These are phyloP conservation scores for Axis porcinus DNA, from an alignment of 2,113 vertebrate genomes.

Conservation along the genomic window DNA sequence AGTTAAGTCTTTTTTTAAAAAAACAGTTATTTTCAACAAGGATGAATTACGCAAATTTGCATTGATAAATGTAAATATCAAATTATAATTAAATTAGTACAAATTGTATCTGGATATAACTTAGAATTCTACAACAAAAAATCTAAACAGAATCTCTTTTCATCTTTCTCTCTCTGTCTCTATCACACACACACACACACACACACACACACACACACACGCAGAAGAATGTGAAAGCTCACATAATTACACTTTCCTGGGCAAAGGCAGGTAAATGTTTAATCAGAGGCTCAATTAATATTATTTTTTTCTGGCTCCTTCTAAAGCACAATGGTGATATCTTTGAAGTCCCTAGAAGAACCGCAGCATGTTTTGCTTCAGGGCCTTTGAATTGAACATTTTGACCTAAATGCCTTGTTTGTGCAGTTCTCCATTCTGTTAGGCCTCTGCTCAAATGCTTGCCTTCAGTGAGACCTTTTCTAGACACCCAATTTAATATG, in stretches of 20 bases:
- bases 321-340: fast-evolving
- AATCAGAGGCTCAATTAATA: not conserved
- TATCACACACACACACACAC: not conserved
- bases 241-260: not conserved
- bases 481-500: not conserved
- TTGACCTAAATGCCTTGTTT: not conserved
- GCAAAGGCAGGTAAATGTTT: not conserved
- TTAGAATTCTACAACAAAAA: slow-evolving; percentile 3
- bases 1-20: not conserved
- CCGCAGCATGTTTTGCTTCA: fast-evolving
- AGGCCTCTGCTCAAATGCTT: not conserved
- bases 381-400: not conserved
- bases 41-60: slow-evolving; percentile 15
- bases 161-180: not conserved
- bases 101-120: not conserved
- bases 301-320: not conserved
- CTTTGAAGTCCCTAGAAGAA: not conserved
- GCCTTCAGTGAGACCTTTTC: not conserved
- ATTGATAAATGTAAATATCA: slow-evolving; percentile 18
- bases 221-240: not conserved
- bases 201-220: not conserved
- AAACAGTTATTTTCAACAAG: slow-evolving; percentile 11
- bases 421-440: not conserved
- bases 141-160: not conserved
- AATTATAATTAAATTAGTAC: slow-evolving; percentile 41